Percentiles rank a stretch among this genome's conserved stretches.
These are phyloP conservation scores for Empidonax traillii DNA, from an alignment of 2,113 vertebrate species.

Conservation along the genomic window DNA sequence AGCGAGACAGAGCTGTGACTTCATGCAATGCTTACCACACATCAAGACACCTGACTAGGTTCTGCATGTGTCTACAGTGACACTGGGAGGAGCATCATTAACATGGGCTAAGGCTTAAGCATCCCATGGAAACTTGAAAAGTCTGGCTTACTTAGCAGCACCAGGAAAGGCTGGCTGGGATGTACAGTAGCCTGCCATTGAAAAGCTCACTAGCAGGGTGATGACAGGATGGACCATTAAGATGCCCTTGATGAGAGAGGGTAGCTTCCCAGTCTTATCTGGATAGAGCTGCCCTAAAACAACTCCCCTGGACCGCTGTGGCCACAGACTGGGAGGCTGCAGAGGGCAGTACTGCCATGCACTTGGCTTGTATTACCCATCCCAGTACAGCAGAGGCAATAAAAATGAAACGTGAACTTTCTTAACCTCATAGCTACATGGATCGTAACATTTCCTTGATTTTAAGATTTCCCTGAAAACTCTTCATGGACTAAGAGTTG, in stretches of 20 bases:
- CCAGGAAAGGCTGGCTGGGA: background rate
- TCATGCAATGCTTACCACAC: background rate
- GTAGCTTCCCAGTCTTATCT: background rate
- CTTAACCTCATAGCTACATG: background rate
- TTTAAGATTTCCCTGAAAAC: background rate
- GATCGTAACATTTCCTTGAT: background rate
- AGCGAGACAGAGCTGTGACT: background rate
- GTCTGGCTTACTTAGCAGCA: background rate
- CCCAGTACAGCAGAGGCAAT: background rate
- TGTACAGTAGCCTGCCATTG: background rate
- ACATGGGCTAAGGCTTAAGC: background rate
- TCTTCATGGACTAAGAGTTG: background rate
- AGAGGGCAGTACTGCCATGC: conserved; percentile 76
- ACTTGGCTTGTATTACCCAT: background rate
- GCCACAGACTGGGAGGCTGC: background rate
- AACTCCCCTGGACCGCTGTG: background rate
- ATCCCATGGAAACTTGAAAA: background rate
- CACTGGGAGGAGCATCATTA: background rate
- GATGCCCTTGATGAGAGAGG: background rate
- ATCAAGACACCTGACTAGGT: background rate
- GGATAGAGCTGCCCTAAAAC: background rate
- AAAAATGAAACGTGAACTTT: background rate
- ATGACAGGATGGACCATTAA: rapidly evolving
- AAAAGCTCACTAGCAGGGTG: background rate
- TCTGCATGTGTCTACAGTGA: rapidly evolving